Conservation (phyloP, 2,113 vertebrate species). For the Theristicus caerulescens region DNA sequence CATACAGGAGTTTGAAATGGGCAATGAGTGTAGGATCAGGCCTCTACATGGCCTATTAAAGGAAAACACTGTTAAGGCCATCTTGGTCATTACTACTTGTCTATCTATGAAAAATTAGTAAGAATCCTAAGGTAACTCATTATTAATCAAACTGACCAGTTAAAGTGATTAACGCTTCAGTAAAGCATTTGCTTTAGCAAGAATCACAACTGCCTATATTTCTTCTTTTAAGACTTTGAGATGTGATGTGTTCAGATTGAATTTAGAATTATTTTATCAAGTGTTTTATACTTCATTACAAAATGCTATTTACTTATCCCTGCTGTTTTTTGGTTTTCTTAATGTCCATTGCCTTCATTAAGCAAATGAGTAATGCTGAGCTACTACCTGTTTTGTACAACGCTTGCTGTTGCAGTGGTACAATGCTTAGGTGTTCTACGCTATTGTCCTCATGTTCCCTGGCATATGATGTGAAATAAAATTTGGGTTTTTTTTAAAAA, state of each 20-base stretch:
- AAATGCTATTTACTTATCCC: background rate
- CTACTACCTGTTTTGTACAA: background rate
- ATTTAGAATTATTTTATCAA: background rate
- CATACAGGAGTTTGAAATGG: background rate
- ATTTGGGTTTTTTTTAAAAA: rapidly evolving
- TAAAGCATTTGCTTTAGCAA: background rate
- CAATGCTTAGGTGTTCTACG: rapidly evolving
- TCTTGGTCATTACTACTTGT: background rate
- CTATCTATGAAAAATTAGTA: background rate
- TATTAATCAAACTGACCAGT: background rate
- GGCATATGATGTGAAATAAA: background rate
- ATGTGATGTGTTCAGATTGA: background rate
- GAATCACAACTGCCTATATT: background rate
- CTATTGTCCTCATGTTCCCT: background rate
- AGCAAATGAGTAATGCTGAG: background rate
- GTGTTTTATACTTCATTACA: background rate
- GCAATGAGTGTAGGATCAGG: background rate
- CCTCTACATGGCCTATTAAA: background rate
- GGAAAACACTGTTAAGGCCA: background rate
- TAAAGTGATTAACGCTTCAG: background rate
- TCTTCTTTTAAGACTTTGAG: background rate
- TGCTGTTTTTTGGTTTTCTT: background rate
- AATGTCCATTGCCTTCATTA: background rate
- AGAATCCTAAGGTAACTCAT: background rate
- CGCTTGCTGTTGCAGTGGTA: background rate